Evolutionary conservation across 2,113 vertebrate species (phyloP).

Genomic region (Dromas ardeola): DNA sequence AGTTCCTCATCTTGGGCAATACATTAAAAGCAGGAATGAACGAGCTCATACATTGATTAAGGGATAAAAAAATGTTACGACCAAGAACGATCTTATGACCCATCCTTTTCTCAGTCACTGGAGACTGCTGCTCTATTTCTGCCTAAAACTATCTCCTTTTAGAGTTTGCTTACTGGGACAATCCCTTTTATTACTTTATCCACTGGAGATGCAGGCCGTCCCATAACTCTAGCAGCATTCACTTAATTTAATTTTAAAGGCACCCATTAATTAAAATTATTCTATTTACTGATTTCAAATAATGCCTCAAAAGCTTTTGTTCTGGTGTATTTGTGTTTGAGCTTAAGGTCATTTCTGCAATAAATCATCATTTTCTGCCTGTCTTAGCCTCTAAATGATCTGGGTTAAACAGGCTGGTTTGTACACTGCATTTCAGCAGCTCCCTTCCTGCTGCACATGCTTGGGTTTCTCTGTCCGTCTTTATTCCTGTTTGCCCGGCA

Average conservation of each 20-base stretch:
- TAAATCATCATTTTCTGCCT: constrained; percentile 61
- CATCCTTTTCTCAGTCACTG: background rate
- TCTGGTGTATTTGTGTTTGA: background rate
- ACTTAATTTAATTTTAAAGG: constrained; percentile 22
- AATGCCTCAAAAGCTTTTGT: constrained; percentile 5
- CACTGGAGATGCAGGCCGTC: background rate
- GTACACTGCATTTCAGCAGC: background rate
- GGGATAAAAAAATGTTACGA: background rate
- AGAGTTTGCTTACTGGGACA: background rate
- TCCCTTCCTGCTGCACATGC: background rate
- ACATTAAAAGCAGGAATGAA: background rate
- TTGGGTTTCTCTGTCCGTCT: background rate
- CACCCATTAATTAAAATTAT: background rate
- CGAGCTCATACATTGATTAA: background rate
- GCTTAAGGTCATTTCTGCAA: background rate
- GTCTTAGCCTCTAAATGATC: constrained; percentile 35
- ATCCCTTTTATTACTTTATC: background rate
- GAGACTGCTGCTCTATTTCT: background rate
- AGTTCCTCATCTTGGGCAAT: background rate
- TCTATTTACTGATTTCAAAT: constrained; percentile 24
- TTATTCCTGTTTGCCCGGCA: background rate
- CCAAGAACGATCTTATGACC: background rate
- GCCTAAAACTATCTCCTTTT: background rate
- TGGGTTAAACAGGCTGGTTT: constrained; percentile 11
- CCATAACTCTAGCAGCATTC: background rate